These are phyloP conservation scores for Tipula vernalis DNA, from an alignment of 2,888 invertebrate genomes.

Conservation along the genomic window DNA sequence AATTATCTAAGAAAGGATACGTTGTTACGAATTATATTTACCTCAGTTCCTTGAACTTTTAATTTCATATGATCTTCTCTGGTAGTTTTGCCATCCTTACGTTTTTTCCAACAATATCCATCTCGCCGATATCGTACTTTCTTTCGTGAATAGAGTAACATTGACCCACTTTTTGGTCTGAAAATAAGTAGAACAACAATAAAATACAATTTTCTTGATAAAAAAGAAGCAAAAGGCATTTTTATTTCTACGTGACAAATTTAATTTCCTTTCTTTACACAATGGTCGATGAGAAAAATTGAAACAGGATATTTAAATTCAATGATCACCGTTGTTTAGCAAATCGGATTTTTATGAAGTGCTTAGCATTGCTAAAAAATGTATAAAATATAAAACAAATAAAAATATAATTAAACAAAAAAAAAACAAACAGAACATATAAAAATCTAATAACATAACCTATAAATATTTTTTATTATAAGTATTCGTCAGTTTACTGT, in stretches of 20 bases:
- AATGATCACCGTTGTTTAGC: too few relatives aligned
- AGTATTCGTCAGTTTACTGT: not conserved
- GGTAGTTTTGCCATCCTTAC: slow-evolving; percentile 95
- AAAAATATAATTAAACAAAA: not conserved
- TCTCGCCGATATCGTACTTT: slow-evolving; percentile 91
- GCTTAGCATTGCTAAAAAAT: not conserved
- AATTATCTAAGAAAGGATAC: too few relatives aligned
- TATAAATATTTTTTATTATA: not conserved
- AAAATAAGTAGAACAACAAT: slow-evolving; percentile 24
- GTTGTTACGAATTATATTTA: slow-evolving; percentile 34
- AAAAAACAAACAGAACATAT: not conserved
- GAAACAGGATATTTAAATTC: not conserved
- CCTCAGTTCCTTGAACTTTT: slow-evolving; percentile 94
- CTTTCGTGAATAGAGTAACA: slow-evolving; percentile 92
- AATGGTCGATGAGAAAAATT: too few relatives aligned
- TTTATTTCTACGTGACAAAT: not conserved
- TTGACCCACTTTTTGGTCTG: slow-evolving; percentile 94
- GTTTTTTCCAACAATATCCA: slow-evolving; percentile 97
- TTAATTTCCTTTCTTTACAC: not conserved
- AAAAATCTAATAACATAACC: not conserved
- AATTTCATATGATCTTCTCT: slow-evolving; percentile 99
- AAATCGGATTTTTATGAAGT: too few relatives aligned
- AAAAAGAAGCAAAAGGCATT: not conserved
- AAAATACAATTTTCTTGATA: not conserved
- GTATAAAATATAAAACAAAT: not conserved